Percentiles rank a stretch among this genome's conserved stretches.
These are phyloP conservation scores for Australoheros scitulus DNA, from an alignment of 2,113 vertebrate species.

Conservation along the genomic window DNA sequence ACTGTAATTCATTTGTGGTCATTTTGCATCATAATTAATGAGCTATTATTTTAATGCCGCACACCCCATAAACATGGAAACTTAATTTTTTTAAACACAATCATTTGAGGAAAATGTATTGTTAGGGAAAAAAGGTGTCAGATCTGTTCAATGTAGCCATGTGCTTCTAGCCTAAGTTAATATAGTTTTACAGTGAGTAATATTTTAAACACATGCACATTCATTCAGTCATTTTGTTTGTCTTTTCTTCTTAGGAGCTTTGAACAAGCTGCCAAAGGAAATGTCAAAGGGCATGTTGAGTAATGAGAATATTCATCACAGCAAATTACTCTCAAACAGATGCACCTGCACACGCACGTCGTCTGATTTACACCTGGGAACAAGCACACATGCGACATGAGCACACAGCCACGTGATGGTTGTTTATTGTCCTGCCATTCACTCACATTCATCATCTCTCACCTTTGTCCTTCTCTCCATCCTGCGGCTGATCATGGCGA, in stretches of 20 bases:
- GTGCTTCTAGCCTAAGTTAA: neutral
- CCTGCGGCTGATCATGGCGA: neutral
- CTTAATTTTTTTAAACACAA: too few species aligned
- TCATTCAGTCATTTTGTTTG: neutral
- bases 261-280: slow-evolving; percentile 1
- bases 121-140: too few species aligned
- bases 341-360: neutral
- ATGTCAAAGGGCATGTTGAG: neutral
- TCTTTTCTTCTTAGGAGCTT: neutral
- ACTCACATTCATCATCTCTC: slow-evolving; percentile 35
- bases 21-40: neutral
- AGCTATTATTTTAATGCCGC: neutral
- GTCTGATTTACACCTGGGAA: neutral
- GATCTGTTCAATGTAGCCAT: neutral
- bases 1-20: neutral
- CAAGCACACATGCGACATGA: neutral
- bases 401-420: slow-evolving; percentile 6
- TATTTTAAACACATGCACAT: neutral
- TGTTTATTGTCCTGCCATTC: slow-evolving; percentile 27
- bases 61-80: too few species aligned
- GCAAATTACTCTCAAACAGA: neutral
- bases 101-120: too few species aligned
- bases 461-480: slow-evolving; percentile 18
- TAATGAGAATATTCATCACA: slow-evolving; percentile 24
- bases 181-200: slow-evolving; percentile 9